These are phyloP conservation scores for Encarsia formosa DNA, from an alignment of 2,888 invertebrate genomes.

Conservation along the genomic window DNA sequence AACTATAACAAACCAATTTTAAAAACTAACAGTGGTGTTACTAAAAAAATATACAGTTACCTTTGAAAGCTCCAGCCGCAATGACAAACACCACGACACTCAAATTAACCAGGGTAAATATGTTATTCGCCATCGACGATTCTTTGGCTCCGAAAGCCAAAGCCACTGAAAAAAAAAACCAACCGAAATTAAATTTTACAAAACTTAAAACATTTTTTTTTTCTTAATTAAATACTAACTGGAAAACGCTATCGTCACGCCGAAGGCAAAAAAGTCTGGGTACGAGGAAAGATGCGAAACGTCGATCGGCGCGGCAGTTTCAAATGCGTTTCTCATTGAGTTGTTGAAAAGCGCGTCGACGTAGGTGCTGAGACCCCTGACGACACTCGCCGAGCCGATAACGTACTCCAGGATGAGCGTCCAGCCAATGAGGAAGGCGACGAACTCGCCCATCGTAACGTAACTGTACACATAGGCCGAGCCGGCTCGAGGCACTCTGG, in stretches of 20 bases:
- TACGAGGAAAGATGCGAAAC: conserved; percentile 64
- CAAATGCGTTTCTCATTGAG: conserved; percentile 63
- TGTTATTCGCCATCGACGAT: conserved; percentile 79
- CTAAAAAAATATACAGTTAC: conserved; percentile 53
- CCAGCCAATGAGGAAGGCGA: conserved; percentile 91
- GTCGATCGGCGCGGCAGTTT: conserved; percentile 63
- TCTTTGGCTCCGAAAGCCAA: conserved; percentile 83
- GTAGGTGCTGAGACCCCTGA: conserved; percentile 76
- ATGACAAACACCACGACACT: conserved; percentile 78
- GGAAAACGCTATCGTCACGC: conserved; percentile 66
- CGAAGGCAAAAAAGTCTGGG: conserved; percentile 74
- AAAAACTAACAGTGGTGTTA: too few relatives aligned
- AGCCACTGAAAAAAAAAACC: conserved; percentile 54
- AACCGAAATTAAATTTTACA: neutral
- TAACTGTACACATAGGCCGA: conserved; percentile 93
- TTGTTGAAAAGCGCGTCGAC: conserved; percentile 67
- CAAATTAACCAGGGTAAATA: conserved; percentile 80
- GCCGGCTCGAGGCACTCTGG: conserved; percentile 83
- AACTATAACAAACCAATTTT: too few relatives aligned
- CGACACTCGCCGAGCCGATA: conserved; percentile 80
- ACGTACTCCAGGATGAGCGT: conserved; percentile 86
- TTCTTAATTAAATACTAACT: conserved; percentile 50
- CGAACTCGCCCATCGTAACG: conserved; percentile 86
- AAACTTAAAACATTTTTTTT: neutral
- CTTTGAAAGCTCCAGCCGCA: conserved; percentile 70